Conservation (phyloP, 2,797 vertebrate species). For the Chloroceryle amazona region DNA sequence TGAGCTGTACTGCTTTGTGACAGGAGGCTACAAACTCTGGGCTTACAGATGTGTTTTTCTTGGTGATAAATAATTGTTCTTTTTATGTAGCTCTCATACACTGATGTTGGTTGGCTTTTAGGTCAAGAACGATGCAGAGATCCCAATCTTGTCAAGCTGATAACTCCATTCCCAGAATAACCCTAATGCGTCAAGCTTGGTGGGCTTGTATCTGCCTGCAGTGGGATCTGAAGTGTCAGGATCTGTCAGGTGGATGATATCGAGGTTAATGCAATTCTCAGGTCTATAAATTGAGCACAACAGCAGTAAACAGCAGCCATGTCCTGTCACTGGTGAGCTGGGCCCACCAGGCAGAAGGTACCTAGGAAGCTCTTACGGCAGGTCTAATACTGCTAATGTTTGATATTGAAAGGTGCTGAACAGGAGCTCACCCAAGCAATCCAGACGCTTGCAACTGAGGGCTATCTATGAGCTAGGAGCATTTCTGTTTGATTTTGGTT, state of each 20-base stretch:
- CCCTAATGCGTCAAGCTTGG: background rate
- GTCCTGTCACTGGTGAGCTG: accelerated
- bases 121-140: background rate
- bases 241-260: background rate
- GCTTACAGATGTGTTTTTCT: background rate
- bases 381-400: background rate
- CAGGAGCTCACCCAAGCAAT: background rate
- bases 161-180: background rate
- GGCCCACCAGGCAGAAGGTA: background rate
- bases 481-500: background rate
- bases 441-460: background rate
- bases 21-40: background rate
- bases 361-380: background rate
- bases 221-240: background rate
- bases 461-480: background rate
- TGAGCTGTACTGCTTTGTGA: background rate
- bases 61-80: background rate
- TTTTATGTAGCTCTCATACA: background rate
- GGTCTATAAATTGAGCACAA: background rate
- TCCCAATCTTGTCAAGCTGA: background rate
- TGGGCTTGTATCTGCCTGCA: background rate
- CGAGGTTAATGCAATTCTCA: background rate
- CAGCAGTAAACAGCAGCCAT: background rate
- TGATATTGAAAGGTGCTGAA: background rate
- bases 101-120: background rate